A percentile compares a stretch with the other conserved stretches of the same genome.
These are phyloP conservation scores for Seriola aureovittata DNA, from an alignment of 2,113 vertebrate species.

Conservation along the genomic window DNA sequence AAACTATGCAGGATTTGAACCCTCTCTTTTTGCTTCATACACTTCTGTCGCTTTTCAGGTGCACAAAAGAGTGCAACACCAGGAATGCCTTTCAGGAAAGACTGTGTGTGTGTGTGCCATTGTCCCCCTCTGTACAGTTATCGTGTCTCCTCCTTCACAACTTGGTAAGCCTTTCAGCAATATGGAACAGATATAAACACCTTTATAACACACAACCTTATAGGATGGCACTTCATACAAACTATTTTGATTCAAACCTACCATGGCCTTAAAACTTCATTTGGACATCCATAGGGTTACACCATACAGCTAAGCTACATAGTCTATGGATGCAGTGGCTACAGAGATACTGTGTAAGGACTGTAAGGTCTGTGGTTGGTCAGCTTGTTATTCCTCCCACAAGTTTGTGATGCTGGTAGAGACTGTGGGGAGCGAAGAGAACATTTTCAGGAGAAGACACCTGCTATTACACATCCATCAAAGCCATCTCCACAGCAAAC, in stretches of 20 bases:
- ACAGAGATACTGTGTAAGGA: background rate
- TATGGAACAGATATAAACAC: too few relatives aligned
- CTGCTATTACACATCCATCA: background rate
- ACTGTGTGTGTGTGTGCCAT: background rate
- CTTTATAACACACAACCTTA: too few relatives aligned
- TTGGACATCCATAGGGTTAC: too few relatives aligned
- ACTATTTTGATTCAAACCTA: background rate
- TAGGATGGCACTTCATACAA: background rate
- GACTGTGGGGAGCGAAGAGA: background rate
- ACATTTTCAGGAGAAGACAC: background rate
- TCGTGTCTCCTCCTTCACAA: too few relatives aligned
- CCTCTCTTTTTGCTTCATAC: background rate
- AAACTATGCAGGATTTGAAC: background rate
- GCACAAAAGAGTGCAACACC: background rate
- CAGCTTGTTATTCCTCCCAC: background rate
- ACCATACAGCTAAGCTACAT: too few relatives aligned
- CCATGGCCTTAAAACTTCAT: background rate
- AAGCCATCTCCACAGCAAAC: background rate
- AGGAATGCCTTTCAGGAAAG: background rate
- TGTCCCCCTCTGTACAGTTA: too few relatives aligned
- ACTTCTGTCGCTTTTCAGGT: background rate
- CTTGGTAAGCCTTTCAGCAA: too few relatives aligned
- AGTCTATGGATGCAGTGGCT: background rate
- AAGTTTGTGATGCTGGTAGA: background rate
- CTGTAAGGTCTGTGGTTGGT: background rate